These are phyloP conservation scores for Glandiceps talaboti DNA, from an alignment of 53 echinoderm and acorn worm species.

Conservation along the genomic window DNA sequence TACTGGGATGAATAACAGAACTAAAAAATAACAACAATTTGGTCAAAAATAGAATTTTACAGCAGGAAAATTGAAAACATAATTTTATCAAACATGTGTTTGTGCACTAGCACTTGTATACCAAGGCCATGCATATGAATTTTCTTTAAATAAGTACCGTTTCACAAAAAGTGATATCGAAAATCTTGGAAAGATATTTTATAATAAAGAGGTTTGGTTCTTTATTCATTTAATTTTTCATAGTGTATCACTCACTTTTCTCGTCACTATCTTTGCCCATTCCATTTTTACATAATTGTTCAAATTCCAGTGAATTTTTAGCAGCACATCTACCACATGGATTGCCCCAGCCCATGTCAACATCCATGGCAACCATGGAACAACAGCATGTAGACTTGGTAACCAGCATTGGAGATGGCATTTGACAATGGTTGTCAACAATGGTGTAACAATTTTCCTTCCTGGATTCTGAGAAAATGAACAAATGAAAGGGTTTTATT, in stretches of 20 bases:
- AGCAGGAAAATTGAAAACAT: too few species aligned
- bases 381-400: slow-evolving; percentile 97
- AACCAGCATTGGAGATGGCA: slow-evolving; percentile 63
- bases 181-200: background rate
- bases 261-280: slow-evolving; percentile 54
- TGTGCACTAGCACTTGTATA: too few species aligned
- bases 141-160: too few species aligned
- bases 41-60: too few species aligned
- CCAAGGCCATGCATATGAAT: too few species aligned
- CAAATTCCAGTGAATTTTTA: slow-evolving; percentile 67
- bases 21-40: too few species aligned
- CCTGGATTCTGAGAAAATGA: slow-evolving; percentile 44
- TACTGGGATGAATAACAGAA: too few species aligned
- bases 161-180: background rate
- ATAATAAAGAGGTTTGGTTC: background rate
- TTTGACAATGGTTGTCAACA: slow-evolving; percentile 59
- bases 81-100: too few species aligned
- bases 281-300: slow-evolving; percentile 53
- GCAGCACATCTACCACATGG: slow-evolving; percentile 76
- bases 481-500: background rate
- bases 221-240: background rate
- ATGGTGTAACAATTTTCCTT: slow-evolving; percentile 78
- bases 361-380: slow-evolving; percentile 56
- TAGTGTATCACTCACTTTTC: slow-evolving; percentile 40
- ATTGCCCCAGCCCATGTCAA: slow-evolving; percentile 72